Conservation (phyloP, 2,797 vertebrate species). For the Enteromius fasciolatus region DNA sequence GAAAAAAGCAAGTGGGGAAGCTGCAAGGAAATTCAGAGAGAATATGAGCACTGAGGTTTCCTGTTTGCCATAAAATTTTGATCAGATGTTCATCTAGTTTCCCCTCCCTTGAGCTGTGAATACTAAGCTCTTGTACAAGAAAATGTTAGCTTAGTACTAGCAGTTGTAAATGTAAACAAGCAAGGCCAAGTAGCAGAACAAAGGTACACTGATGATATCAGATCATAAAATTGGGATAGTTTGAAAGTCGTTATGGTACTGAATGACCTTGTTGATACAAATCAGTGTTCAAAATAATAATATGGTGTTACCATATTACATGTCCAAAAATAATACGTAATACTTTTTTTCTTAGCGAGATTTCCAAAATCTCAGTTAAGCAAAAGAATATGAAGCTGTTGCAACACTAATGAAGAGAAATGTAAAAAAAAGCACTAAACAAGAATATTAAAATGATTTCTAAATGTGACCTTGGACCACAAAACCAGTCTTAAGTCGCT, state of each 20-base stretch:
- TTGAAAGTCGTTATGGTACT: background rate
- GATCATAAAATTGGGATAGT: background rate
- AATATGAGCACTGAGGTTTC: background rate
- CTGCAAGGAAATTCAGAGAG: background rate
- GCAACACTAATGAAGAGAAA: background rate
- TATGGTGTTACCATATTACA: background rate
- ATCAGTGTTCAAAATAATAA: background rate
- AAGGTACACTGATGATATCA: background rate
- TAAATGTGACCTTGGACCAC: no score
- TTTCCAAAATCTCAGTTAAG: background rate
- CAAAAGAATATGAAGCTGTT: background rate
- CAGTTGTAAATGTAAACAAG: conserved; percentile 9
- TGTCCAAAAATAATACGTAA: background rate
- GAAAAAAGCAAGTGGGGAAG: background rate
- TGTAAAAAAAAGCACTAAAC: background rate
- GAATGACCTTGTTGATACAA: background rate
- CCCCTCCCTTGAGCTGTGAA: conserved; percentile 3
- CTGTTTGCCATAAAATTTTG: conserved; percentile 12
- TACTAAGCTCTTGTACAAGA: background rate
- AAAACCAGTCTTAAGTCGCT: no score
- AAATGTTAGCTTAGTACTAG: background rate
- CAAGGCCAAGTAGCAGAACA: background rate
- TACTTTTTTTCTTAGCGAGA: background rate
- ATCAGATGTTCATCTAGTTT: background rate
- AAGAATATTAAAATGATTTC: background rate